Percentiles rank a stretch among this genome's conserved stretches.
phyloP scores from a whole-genome alignment of 2,113 vertebrate genomes.

The Pyxicephalus adspersus region DNA sequence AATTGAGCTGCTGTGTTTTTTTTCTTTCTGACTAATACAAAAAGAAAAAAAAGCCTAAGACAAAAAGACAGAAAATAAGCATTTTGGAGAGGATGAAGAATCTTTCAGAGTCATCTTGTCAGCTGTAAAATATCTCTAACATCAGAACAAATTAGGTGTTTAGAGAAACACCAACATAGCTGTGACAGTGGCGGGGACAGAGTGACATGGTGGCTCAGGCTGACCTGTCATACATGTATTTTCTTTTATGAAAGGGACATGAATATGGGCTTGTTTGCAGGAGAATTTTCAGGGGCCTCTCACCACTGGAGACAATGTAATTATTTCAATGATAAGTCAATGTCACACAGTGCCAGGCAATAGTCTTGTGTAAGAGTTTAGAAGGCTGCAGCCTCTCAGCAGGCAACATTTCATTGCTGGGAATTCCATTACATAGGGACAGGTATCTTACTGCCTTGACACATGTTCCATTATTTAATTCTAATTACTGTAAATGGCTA shows the following conservation, averaged over 20 bases:
- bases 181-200: neutral
- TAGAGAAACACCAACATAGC: constrained; percentile 4
- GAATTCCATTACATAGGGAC: constrained; percentile 30
- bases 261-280: neutral
- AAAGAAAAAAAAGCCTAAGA: neutral
- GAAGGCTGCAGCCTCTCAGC: constrained; percentile 11
- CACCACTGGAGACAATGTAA: neutral
- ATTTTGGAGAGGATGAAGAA: neutral
- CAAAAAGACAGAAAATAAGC: constrained; percentile 9
- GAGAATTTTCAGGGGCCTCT: neutral
- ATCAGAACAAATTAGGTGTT: constrained; percentile 22
- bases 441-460: neutral
- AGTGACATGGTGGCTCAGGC: neutral
- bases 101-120: neutral
- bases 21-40: neutral
- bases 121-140: neutral
- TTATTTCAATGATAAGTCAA: constrained; percentile 19
- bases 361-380: neutral
- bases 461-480: neutral
- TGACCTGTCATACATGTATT: neutral
- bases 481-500: constrained; percentile 15
- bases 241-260: neutral
- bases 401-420: neutral
- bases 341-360: neutral
- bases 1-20: constrained; percentile 6